phyloP scores from a whole-genome alignment of 2,113 vertebrate species.

The Alethe diademata region DNA sequence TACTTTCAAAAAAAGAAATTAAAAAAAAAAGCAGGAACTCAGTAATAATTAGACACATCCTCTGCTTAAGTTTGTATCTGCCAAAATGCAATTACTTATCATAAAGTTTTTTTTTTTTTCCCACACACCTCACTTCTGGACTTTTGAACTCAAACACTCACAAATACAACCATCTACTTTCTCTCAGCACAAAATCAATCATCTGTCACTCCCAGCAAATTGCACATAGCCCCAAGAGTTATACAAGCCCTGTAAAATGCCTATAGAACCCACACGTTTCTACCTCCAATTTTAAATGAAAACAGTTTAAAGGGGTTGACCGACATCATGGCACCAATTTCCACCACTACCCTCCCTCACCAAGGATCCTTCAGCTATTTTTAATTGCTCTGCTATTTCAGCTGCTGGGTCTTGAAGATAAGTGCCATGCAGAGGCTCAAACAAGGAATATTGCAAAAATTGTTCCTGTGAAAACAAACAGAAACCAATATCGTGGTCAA shows the following conservation, averaged over 20 bases:
- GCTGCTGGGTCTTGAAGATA: not conserved
- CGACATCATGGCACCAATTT: not conserved
- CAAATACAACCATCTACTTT: not conserved
- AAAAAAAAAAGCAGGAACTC: not conserved
- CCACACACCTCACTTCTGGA: not conserved
- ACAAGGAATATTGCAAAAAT: not conserved
- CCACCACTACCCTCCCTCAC: not conserved
- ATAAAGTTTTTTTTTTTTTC: not conserved
- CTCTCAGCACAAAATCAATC: constrained; percentile 1
- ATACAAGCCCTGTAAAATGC: not conserved
- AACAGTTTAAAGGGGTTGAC: not conserved
- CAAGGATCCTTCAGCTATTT: not conserved
- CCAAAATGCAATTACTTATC: not conserved
- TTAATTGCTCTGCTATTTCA: not conserved
- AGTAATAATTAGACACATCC: not conserved
- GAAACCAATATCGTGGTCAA: not conserved
- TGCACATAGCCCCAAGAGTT: not conserved
- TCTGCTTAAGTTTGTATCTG: not conserved
- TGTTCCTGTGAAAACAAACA: not conserved
- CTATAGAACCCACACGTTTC: not conserved
- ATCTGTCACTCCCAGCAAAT: not conserved
- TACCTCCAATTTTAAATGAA: not conserved
- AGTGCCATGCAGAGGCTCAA: not conserved
- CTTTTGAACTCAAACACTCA: not conserved
- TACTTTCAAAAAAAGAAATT: accelerated